Conservation (phyloP, 2,888 invertebrate species). For the Tetrapedia diversipes region DNA sequence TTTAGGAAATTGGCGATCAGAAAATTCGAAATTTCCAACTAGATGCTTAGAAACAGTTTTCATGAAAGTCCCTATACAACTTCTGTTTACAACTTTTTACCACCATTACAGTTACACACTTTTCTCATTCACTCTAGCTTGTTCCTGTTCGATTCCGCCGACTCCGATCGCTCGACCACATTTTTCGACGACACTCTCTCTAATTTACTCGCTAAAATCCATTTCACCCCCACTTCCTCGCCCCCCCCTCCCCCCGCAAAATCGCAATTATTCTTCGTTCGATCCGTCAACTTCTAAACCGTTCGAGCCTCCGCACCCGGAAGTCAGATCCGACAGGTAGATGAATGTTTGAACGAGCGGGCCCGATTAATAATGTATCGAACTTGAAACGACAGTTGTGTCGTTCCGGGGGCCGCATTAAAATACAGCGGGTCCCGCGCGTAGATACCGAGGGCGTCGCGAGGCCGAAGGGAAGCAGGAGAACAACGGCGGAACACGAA, state of each 20-base stretch:
- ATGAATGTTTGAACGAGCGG: conserved; percentile 11
- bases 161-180: too few relatives aligned
- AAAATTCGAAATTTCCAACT: too few relatives aligned
- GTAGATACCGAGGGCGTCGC: neutral
- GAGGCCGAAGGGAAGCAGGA: neutral
- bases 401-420: conserved; percentile 3
- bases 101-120: too few relatives aligned
- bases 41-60: neutral
- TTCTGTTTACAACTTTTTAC: too few relatives aligned
- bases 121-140: too few relatives aligned
- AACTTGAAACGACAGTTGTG: conserved; percentile 13
- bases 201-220: too few relatives aligned
- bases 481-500: conserved; percentile 9
- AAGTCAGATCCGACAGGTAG: neutral
- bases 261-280: neutral
- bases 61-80: neutral
- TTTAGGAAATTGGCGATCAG: too few relatives aligned
- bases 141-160: too few relatives aligned
- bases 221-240: too few relatives aligned
- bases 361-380: conserved; percentile 11
- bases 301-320: neutral
- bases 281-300: neutral
- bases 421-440: conserved; percentile 7
- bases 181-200: too few relatives aligned
- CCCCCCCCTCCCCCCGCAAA: too few relatives aligned